Evolutionary conservation across 2,113 vertebrate genomes (phyloP).

Genomic region (Amphilophus citrinellus): DNA sequence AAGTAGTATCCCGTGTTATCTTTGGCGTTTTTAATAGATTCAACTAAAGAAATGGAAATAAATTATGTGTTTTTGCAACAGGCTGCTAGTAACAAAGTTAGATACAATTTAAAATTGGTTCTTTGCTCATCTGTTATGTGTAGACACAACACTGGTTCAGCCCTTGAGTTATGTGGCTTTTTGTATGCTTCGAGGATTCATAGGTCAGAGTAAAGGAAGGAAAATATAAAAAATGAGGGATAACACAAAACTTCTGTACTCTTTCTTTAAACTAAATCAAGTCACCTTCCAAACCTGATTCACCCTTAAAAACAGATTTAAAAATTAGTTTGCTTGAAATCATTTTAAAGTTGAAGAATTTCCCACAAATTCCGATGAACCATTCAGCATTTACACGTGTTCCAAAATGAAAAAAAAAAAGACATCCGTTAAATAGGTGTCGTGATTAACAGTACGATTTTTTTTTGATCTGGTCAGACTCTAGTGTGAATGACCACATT

Average conservation of each 20-base stretch:
- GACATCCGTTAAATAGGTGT: neutral
- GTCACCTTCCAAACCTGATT: neutral
- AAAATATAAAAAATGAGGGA: neutral
- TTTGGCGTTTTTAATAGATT: too few relatives aligned
- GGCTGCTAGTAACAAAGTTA: too few relatives aligned
- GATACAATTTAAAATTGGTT: too few relatives aligned
- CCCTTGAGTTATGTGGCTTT: too few relatives aligned
- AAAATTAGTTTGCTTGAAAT: neutral
- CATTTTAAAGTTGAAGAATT: neutral
- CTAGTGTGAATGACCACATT: slow-evolving; percentile 13
- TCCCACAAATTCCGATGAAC: too few relatives aligned
- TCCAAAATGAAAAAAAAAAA: neutral
- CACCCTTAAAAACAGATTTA: neutral
- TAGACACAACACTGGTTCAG: too few relatives aligned
- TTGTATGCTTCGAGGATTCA: too few relatives aligned
- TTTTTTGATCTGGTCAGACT: neutral
- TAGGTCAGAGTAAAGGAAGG: neutral
- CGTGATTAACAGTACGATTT: neutral
- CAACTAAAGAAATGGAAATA: too few relatives aligned
- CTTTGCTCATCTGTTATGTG: too few relatives aligned
- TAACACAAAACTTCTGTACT: neutral
- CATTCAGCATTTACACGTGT: neutral
- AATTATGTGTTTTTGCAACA: too few relatives aligned
- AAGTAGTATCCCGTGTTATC: too few relatives aligned
- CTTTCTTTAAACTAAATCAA: neutral